phyloP scores from a whole-genome alignment of 2,888 invertebrate species.

The Mellilla xanthometata region DNA sequence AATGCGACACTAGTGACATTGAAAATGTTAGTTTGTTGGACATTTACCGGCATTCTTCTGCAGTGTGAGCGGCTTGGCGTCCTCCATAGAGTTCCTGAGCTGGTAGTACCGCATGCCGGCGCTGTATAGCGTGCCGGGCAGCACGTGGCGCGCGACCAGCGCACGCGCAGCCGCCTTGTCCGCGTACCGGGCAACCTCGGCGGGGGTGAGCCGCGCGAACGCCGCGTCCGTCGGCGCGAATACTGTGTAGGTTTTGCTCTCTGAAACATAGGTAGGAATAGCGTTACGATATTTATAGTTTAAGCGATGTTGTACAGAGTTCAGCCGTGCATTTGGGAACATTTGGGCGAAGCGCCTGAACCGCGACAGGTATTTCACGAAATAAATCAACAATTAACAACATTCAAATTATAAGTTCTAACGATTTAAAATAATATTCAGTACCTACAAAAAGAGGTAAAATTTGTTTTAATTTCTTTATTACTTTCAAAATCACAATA shows the following conservation, averaged over 20 bases:
- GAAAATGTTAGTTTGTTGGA: too few species aligned
- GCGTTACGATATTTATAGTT: not conserved
- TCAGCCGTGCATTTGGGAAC: too few species aligned
- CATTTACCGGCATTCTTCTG: constrained; percentile 89
- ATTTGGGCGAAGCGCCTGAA: too few species aligned
- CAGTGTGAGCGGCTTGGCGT: constrained; percentile 88
- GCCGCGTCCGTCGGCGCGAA: constrained; percentile 93
- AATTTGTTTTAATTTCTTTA: too few species aligned
- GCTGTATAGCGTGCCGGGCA: constrained; percentile 90
- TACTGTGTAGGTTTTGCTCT: constrained; percentile 91
- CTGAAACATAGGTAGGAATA: constrained; percentile 56
- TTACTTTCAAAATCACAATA: too few species aligned
- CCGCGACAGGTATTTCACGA: too few species aligned
- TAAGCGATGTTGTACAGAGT: too few species aligned
- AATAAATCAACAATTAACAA: too few species aligned
- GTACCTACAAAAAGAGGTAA: too few species aligned
- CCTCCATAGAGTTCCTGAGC: constrained; percentile 89
- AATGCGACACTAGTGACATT: constrained; percentile 85
- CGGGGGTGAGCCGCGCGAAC: constrained; percentile 85
- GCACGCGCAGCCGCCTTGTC: constrained; percentile 86
- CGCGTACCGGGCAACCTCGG: constrained; percentile 83
- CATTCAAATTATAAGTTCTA: too few species aligned
- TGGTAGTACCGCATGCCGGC: constrained; percentile 95
- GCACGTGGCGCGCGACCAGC: constrained; percentile 88
- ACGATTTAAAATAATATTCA: too few species aligned